phyloP scores from a whole-genome alignment of 2,113 vertebrate species.

The Rhabdomys dilectus region DNA sequence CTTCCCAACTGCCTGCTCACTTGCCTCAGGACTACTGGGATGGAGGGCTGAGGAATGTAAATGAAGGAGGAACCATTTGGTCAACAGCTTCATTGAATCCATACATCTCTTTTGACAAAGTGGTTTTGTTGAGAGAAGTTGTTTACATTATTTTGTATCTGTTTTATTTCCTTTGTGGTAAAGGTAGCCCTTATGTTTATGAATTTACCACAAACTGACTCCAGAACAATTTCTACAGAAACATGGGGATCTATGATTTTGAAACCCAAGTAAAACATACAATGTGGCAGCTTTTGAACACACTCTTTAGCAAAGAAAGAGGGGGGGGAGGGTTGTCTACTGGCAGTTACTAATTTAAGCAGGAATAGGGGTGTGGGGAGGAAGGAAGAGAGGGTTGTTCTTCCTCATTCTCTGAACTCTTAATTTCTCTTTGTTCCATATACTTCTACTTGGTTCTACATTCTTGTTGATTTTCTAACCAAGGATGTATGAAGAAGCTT shows the following conservation, averaged over 20 bases:
- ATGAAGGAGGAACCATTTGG: neutral
- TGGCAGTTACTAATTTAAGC: too few relatives aligned
- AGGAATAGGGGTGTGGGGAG: neutral
- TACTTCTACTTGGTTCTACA: neutral
- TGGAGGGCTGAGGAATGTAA: neutral
- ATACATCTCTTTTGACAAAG: neutral
- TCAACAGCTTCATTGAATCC: neutral
- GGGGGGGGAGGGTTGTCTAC: fast-evolving
- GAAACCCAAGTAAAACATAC: neutral
- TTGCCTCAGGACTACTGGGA: neutral
- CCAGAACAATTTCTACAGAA: neutral
- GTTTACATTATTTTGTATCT: neutral
- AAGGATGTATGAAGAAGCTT: neutral
- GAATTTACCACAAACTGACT: neutral
- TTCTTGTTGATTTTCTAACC: neutral
- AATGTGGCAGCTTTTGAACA: neutral
- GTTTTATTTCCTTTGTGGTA: neutral
- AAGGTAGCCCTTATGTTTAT: neutral
- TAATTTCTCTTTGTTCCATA: neutral
- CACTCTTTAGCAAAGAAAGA: too few relatives aligned
- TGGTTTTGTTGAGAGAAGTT: neutral
- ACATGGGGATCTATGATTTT: neutral
- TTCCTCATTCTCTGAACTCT: neutral
- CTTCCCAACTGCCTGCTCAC: neutral
- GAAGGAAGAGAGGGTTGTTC: neutral